Base-by-base conservation (phyloP, 2,888 invertebrate species). In the Heliconius sara region DNA sequence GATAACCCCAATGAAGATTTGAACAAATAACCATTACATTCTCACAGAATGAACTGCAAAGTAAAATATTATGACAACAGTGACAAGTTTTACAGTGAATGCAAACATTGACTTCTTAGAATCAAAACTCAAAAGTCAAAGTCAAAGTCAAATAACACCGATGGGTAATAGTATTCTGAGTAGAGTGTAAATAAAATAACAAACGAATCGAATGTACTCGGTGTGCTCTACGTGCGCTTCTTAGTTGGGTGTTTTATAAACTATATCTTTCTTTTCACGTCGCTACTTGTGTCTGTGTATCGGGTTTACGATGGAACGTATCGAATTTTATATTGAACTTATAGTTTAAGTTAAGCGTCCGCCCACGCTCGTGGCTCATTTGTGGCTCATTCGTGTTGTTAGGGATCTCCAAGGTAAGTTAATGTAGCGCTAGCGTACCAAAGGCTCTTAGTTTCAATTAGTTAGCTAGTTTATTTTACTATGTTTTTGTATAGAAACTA, bases 101-200 rank as follows among this genome's bases (percentile, higher is more conserved):
- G 90, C 91, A 94, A 93, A 92, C 93, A 93, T 89, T 82, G 86
- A 88, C 86, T 94, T 93, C 94, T 91, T 85, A 88, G 93, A 94
- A 93, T 93, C 93, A 93, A 93, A 93, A 91, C 43, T 43, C 13
- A 30, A 43, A 47, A 47, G 19, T 47, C 47, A 47, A 39, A 39
- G 39, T 39, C 39, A 39, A 52, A 52, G 52, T 52, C 52, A 52
- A 52, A 52, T 52, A 52, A 7, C 91, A 89, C 91, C 93, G 92
- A 92, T 89, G 89, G 87, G 90, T 91, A 91, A 93, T 93, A 93
- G 91, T 93, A 92, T 92, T 91, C 93, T 87, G 90, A 93, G 93
- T 91, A 91, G 88, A 90, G 88, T 89, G 90, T 90, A 94, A 94
- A 94, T 91, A 94, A 92, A 94, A 93, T 93, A 94, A 94, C 93